Evolutionary conservation across 2,113 vertebrate genomes (phyloP).

Genomic region (Ophiodon elongatus): DNA sequence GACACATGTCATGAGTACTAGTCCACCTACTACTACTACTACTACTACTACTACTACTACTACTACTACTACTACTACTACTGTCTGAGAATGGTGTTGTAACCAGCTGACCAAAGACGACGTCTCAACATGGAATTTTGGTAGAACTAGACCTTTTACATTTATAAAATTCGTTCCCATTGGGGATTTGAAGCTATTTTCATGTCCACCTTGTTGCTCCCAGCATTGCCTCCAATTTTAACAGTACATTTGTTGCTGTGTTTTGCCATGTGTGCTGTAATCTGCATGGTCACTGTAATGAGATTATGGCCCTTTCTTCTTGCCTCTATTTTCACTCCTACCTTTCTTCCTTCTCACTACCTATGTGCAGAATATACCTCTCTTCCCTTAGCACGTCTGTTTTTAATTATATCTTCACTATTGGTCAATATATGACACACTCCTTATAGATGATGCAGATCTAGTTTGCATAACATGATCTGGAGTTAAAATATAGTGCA

Average conservation of each 20-base stretch:
- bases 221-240: not conserved
- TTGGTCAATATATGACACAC: not conserved
- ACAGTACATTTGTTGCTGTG: not conserved
- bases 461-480: conserved; percentile 38
- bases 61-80: conserved; percentile 43
- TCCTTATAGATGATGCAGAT: conserved; percentile 18
- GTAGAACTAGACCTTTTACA: not conserved
- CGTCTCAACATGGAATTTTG: not conserved
- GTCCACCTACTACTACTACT: conserved; percentile 44
- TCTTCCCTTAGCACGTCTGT: not conserved
- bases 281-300: conserved; percentile 1
- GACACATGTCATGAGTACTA: conserved; percentile 51
- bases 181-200: not conserved
- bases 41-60: conserved; percentile 5
- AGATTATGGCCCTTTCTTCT: not conserved
- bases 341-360: not conserved
- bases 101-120: not conserved
- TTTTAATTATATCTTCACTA: conserved; percentile 13
- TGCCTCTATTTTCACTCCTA: not conserved
- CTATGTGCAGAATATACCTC: not conserved
- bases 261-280: not conserved
- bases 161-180: not conserved
- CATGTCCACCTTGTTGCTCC: not conserved
- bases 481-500: conserved; percentile 32
- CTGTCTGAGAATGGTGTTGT: not conserved